These are phyloP conservation scores for Synodontis membranacea DNA, from an alignment of 2,113 vertebrate genomes.

Conservation along the genomic window DNA sequence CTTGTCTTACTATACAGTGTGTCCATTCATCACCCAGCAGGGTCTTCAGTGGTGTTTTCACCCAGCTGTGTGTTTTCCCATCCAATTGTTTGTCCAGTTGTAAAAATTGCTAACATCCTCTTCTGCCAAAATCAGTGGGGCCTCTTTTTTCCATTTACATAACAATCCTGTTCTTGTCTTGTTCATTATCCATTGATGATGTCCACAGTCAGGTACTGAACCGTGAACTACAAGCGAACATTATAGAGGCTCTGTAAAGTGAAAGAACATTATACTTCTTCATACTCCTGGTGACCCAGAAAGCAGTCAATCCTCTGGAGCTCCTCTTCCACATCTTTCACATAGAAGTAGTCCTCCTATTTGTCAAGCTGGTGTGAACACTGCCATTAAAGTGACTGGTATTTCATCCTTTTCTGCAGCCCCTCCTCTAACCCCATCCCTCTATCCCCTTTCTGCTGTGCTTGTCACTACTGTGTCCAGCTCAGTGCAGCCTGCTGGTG, in stretches of 20 bases:
- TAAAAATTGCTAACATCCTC: not conserved
- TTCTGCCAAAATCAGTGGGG: not conserved
- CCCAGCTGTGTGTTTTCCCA: not conserved
- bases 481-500: constrained; percentile 23
- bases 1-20: not conserved
- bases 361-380: constrained; percentile 17
- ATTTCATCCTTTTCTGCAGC: constrained; percentile 55
- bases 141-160: not conserved
- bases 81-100: not conserved
- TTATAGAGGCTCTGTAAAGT: not conserved
- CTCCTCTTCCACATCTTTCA: not conserved
- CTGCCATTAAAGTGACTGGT: constrained; percentile 26
- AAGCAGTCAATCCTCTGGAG: constrained; percentile 1
- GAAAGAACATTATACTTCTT: not conserved
- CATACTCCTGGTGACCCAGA: not conserved
- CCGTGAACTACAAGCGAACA: not conserved
- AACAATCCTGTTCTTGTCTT: not conserved
- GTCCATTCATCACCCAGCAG: not conserved
- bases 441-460: constrained; percentile 45
- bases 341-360: not conserved
- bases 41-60: constrained; percentile 4
- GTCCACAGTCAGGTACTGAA: not conserved
- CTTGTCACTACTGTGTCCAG: constrained; percentile 31
- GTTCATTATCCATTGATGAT: not conserved
- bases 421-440: constrained; percentile 54